Conservation (phyloP, 2,113 vertebrate genomes). For the Calidris pugnax region DNA sequence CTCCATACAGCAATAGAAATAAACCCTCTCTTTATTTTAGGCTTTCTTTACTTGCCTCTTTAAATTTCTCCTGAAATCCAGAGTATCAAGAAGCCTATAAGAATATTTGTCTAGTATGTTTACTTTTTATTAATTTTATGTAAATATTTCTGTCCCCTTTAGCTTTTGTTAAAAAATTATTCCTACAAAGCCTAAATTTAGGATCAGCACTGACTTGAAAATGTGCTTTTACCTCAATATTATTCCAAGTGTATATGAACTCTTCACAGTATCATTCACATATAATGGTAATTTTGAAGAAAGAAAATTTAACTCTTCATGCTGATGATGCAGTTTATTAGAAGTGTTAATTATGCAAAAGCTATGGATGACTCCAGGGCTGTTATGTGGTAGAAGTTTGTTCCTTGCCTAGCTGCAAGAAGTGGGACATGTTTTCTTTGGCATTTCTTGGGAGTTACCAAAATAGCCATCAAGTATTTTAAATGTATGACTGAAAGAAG, state of each 20-base stretch:
- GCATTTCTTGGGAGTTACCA: background rate
- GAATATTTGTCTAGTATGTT: background rate
- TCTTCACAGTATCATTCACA: background rate
- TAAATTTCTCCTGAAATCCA: background rate
- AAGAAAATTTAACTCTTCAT: background rate
- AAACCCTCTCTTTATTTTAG: background rate
- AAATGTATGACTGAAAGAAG: background rate
- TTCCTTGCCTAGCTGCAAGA: background rate
- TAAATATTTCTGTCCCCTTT: constrained; percentile 20
- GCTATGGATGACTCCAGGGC: background rate
- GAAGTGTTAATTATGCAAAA: background rate
- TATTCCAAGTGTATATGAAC: background rate
- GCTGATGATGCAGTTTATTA: background rate
- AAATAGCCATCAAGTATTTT: background rate
- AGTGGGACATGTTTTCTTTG: background rate
- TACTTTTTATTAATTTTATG: background rate
- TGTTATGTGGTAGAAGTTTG: background rate
- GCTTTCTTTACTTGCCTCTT: background rate
- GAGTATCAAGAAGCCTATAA: background rate
- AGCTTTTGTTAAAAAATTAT: background rate
- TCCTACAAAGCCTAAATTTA: background rate
- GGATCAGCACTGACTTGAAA: background rate
- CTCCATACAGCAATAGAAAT: no score
- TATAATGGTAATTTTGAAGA: background rate
- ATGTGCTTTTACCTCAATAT: background rate